Base-by-base conservation (phyloP, 2,113 vertebrate genomes). In the Theropithecus gelada region DNA sequence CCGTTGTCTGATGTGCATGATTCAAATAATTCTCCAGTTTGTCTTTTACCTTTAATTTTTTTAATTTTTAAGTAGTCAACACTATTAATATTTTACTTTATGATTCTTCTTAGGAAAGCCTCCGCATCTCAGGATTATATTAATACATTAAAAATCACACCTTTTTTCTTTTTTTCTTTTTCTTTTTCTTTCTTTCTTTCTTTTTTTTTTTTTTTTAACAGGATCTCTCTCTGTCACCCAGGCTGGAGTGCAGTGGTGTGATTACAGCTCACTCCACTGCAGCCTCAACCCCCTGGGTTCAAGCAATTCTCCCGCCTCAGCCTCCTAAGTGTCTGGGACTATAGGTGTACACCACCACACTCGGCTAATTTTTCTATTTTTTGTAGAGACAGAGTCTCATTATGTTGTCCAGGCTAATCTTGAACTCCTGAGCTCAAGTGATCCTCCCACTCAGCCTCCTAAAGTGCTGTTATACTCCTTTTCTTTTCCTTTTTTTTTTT, bases 81-180 rank as follows among this genome's bases (percentile, higher is more conserved):
- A 59, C 16, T 86, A 32, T 84, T 50, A 72, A 64, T 84, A 88
- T 64, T 68, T 88, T 88, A 64, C 70, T 75, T 80, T 35, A 57
- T 23, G 64, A 75, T 83, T 96, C 57, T 82, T 66, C 83, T 88
- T 88, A 93, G 64, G 61, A 88, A 95, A 88, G 12, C 18, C 23
- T 92, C 45, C 16, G 1, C 2, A 35, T 11, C 30, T 80, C 55
- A 80, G 91, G 35, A 84, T 45, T 55, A 30, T 18, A 45, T 75
- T 59, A 23, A 55, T 35, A 84, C 30, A 45, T 80, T 66, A 23
- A 40, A 25, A 84, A 38, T 91, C 61, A 70, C 22, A 40, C 17
- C 3, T 64, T 87, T 90, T 86, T 40, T 11, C 9, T 59, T 64
- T 30, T 30, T 64, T 25, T 14, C 6, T 64, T 25, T 30, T 30